These are phyloP conservation scores for Nasalis larvatus DNA, from an alignment of 2,113 vertebrate genomes.

Conservation along the genomic window DNA sequence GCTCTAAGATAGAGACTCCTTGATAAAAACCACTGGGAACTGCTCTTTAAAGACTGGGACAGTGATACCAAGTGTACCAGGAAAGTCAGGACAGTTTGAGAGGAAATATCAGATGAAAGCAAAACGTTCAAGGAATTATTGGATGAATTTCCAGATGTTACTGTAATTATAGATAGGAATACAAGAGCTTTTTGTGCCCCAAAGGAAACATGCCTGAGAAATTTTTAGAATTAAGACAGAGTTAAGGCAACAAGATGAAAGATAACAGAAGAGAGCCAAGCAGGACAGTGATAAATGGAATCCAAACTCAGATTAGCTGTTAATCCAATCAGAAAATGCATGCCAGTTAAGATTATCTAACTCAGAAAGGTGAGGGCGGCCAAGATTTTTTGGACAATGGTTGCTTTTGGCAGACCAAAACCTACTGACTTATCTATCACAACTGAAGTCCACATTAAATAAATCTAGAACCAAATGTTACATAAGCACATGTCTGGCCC, in stretches of 20 bases:
- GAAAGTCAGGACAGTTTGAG: not conserved
- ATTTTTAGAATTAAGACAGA: slow-evolving; percentile 3
- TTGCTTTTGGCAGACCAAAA: not conserved
- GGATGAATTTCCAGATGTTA: not conserved
- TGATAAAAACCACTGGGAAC: not conserved
- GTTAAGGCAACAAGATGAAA: not conserved
- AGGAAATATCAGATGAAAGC: not conserved
- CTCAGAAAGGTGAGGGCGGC: not conserved
- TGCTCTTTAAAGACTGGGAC: not conserved
- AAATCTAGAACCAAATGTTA: not conserved
- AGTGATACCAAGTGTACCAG: not conserved
- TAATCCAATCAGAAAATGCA: not conserved
- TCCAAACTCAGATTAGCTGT: not conserved
- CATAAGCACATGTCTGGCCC: not conserved
- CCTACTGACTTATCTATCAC: not conserved
- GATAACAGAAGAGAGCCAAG: not conserved
- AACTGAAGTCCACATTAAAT: not conserved
- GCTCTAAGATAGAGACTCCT: not conserved
- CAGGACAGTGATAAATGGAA: not conserved
- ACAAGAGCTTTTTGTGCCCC: not conserved
- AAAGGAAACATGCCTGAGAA: not conserved
- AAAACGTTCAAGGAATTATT: not conserved
- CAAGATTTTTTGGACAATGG: not conserved
- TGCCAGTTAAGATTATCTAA: not conserved
- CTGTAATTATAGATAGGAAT: not conserved